Evolutionary conservation across 2,888 invertebrate species (phyloP).

Genomic region (Sinotaia quadrata): DNA sequence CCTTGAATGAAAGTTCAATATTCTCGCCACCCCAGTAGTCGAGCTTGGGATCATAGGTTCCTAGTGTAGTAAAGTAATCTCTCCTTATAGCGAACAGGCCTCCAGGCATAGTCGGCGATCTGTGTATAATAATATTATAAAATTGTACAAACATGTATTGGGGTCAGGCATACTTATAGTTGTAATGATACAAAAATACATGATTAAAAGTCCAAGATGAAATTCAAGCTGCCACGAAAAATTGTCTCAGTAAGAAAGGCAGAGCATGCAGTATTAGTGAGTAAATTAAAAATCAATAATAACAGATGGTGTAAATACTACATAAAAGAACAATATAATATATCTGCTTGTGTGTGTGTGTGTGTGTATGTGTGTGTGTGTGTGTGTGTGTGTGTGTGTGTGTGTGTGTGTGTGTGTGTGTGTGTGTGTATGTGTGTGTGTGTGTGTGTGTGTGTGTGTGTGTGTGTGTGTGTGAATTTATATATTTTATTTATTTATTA

Average conservation of each 20-base stretch:
- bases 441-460: slow-evolving; percentile 11
- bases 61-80: slow-evolving; percentile 88
- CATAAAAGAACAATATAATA: no score
- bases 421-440: slow-evolving; percentile 10
- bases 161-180: no score
- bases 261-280: no score
- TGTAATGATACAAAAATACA: no score
- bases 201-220: no score
- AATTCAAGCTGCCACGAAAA: no score
- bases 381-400: slow-evolving; percentile 8
- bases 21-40: slow-evolving; percentile 99
- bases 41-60: slow-evolving; percentile 94
- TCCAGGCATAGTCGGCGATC: slow-evolving; percentile 75
- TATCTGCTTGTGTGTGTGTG: background rate
- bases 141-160: no score
- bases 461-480: background rate
- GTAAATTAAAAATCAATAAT: no score
- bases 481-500: no score
- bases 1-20: slow-evolving; percentile 95
- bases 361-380: background rate
- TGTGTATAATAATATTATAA: no score
- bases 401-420: slow-evolving; percentile 10
- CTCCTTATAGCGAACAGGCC: slow-evolving; percentile 94
- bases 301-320: no score
- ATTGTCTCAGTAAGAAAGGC: no score